These are phyloP conservation scores for Cryptoblepharus egeriae DNA, from an alignment of 2,797 vertebrate genomes.

Conservation along the genomic window DNA sequence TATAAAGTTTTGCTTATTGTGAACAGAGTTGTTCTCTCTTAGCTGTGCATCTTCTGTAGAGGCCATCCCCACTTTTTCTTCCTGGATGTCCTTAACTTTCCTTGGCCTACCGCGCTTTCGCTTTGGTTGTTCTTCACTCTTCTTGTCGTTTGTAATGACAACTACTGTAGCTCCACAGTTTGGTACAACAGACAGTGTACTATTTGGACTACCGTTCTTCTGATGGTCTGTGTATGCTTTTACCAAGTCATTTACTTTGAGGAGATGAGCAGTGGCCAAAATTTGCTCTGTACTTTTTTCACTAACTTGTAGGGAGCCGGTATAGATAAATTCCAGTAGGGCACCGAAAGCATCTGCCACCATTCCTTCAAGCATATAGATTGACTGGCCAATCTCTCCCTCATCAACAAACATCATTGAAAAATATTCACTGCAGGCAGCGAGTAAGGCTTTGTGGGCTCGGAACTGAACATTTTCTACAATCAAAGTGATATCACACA, in stretches of 20 bases:
- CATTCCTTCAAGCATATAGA: slow-evolving; percentile 88
- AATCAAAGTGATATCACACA: slow-evolving; percentile 94
- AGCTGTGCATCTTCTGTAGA: slow-evolving; percentile 69
- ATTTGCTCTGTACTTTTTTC: slow-evolving; percentile 84
- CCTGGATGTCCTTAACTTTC: slow-evolving; percentile 71
- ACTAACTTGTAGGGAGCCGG: slow-evolving; percentile 84
- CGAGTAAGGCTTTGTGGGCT: slow-evolving; percentile 93
- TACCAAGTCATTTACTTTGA: slow-evolving; percentile 88
- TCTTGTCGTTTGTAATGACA: slow-evolving; percentile 53
- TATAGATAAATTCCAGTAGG: slow-evolving; percentile 95
- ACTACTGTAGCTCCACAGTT: slow-evolving; percentile 42
- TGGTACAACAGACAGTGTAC: not conserved
- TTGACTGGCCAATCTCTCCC: slow-evolving; percentile 78
- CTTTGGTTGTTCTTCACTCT: slow-evolving; percentile 71
- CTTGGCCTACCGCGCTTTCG: slow-evolving; percentile 89
- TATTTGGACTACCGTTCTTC: slow-evolving; percentile 41
- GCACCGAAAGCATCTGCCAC: slow-evolving; percentile 83
- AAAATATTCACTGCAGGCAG: slow-evolving; percentile 95
- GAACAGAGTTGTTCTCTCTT: slow-evolving; percentile 75
- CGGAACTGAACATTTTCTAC: slow-evolving; percentile 91
- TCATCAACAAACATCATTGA: slow-evolving; percentile 90
- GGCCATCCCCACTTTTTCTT: slow-evolving; percentile 48
- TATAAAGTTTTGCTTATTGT: slow-evolving; percentile 74
- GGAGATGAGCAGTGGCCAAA: slow-evolving; percentile 85
- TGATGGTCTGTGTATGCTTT: slow-evolving; percentile 82